Conservation (phyloP, 2,113 vertebrate genomes). For the Anguilla rostrata region DNA sequence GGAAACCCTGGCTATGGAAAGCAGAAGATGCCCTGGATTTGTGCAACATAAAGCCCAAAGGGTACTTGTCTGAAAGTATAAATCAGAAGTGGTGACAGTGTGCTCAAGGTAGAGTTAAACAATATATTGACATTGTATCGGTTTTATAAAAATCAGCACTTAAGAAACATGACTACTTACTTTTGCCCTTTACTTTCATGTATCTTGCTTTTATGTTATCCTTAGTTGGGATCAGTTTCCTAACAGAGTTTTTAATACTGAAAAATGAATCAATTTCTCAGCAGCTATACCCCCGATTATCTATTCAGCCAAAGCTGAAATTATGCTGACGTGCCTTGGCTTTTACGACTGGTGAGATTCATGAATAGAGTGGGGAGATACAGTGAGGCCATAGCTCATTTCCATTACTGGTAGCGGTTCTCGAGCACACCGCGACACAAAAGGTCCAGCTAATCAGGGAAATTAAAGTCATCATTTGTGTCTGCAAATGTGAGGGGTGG, state of each 20-base stretch:
- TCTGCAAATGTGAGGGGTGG: background rate
- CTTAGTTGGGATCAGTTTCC: conserved; percentile 16
- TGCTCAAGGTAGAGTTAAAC: too few species aligned
- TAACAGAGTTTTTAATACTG: conserved; percentile 31
- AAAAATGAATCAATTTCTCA: conserved; percentile 35
- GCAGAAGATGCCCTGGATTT: too few species aligned
- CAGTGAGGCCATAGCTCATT: conserved; percentile 38
- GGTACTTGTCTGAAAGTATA: too few species aligned
- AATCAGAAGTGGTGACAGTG: too few species aligned
- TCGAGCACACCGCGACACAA: conserved; percentile 25
- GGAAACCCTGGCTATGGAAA: too few species aligned
- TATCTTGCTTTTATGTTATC: background rate
- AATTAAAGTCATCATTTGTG: conserved; percentile 11
- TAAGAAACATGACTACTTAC: background rate
- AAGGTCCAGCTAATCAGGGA: conserved; percentile 11
- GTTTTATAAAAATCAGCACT: too few species aligned
- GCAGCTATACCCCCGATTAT: conserved; percentile 30
- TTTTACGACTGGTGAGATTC: conserved; percentile 31
- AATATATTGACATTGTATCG: background rate
- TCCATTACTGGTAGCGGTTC: conserved; percentile 36
- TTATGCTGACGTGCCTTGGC: conserved; percentile 39
- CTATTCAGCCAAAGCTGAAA: conserved; percentile 27
- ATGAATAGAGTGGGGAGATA: conserved; percentile 32
- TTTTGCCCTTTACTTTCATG: background rate
- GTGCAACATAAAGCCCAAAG: too few species aligned